These are phyloP conservation scores for Astreopora myriophthalma DNA, from an alignment of 64 coral and sea anemone species.

Conservation along the genomic window DNA sequence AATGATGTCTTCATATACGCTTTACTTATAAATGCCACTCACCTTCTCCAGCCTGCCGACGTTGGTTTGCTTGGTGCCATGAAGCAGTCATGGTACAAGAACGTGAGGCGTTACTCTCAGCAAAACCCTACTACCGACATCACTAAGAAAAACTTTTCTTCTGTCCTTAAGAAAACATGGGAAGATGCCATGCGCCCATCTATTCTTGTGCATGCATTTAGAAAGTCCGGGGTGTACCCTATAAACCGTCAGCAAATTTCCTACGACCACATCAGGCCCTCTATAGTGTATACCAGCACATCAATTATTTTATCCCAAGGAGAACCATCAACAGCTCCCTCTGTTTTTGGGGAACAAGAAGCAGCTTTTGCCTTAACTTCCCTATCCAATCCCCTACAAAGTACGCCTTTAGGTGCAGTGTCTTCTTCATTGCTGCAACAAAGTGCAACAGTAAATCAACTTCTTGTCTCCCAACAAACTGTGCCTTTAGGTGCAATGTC, in stretches of 20 bases:
- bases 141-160: slow-evolving; percentile 9
- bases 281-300: neutral
- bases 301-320: neutral
- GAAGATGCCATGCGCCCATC: neutral
- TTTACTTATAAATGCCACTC: slow-evolving; percentile 18
- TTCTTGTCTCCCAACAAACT: no score
- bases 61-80: neutral
- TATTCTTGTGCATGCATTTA: slow-evolving; percentile 12
- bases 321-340: neutral
- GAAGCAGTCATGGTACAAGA: slow-evolving; percentile 27
- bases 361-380: no score
- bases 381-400: no score
- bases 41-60: slow-evolving; percentile 18
- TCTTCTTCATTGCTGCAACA: no score
- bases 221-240: slow-evolving; percentile 12
- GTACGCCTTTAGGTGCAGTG: no score
- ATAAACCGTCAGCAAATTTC: neutral
- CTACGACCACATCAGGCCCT: neutral
- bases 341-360: no score
- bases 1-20: slow-evolving; percentile 30
- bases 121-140: slow-evolving; percentile 11
- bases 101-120: neutral
- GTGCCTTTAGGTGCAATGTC: no score
- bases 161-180: neutral
- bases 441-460: no score